Conservation (phyloP, 2,888 invertebrate genomes). For the Drosophila cracens region DNA sequence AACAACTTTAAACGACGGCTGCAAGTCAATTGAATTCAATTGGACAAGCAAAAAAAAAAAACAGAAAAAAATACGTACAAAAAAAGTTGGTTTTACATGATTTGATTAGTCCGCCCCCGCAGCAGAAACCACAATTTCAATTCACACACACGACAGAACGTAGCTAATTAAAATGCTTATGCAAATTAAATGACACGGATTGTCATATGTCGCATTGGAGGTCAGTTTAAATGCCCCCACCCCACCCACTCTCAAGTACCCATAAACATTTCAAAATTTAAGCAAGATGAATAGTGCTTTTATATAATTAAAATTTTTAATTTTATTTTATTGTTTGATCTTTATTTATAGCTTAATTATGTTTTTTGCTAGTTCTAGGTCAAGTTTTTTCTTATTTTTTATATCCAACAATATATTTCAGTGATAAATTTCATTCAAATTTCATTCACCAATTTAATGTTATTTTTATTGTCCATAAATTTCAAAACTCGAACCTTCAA, state of each 20-base stretch:
- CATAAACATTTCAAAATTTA: not conserved
- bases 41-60: conserved; percentile 36
- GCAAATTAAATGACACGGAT: conserved; percentile 61
- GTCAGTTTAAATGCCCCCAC: conserved; percentile 18
- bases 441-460: too few species aligned
- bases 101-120: conserved; percentile 53
- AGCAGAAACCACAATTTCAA: conserved; percentile 15
- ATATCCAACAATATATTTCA: not conserved
- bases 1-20: conserved; percentile 35
- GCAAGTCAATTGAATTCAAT: conserved; percentile 73
- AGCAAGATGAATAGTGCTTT: not conserved
- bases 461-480: too few species aligned
- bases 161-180: conserved; percentile 76
- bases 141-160: conserved; percentile 18
- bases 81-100: conserved; percentile 44
- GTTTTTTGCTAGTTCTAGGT: not conserved
- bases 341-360: not conserved
- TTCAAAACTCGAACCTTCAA: not conserved
- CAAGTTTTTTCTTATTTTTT: not conserved
- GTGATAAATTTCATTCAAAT: too few species aligned
- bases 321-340: not conserved
- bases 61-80: conserved; percentile 1
- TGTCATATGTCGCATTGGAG: conserved; percentile 48
- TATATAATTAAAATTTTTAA: not conserved
- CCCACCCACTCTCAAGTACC: not conserved